These are phyloP conservation scores for Temnothorax ravouxi DNA, from an alignment of 2,888 invertebrate species.

Conservation along the genomic window DNA sequence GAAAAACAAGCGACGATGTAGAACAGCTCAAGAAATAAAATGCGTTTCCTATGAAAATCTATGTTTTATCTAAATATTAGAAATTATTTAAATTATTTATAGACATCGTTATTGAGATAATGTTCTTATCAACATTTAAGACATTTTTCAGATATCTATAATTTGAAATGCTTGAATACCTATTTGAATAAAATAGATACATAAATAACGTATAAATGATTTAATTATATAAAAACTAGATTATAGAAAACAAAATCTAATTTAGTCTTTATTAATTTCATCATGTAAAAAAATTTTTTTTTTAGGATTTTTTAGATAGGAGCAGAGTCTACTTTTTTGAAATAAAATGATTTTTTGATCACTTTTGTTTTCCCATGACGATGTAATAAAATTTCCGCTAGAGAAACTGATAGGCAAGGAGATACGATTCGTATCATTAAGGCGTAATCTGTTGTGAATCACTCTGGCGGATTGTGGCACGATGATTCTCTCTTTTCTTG, in stretches of 20 bases:
- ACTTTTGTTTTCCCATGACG: background rate
- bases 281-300: background rate
- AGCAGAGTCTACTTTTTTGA: background rate
- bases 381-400: conserved; percentile 2
- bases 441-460: conserved; percentile 55
- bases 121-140: background rate
- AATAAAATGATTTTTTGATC: background rate
- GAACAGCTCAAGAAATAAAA: background rate
- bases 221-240: background rate
- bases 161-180: background rate
- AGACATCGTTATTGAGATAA: background rate
- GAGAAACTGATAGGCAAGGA: conserved; percentile 15
- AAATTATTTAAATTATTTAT: background rate
- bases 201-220: background rate
- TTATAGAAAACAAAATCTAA: background rate
- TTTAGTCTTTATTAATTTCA: background rate
- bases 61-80: background rate
- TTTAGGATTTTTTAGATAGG: background rate
- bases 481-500: conserved; percentile 17
- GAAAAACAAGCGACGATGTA: background rate
- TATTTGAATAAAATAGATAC: background rate
- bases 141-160: background rate
- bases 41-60: background rate
- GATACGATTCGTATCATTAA: conserved; percentile 24
- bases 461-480: conserved; percentile 3